Conservation (phyloP, 2,888 invertebrate species). For the Trileptium ribeirensis region DNA sequence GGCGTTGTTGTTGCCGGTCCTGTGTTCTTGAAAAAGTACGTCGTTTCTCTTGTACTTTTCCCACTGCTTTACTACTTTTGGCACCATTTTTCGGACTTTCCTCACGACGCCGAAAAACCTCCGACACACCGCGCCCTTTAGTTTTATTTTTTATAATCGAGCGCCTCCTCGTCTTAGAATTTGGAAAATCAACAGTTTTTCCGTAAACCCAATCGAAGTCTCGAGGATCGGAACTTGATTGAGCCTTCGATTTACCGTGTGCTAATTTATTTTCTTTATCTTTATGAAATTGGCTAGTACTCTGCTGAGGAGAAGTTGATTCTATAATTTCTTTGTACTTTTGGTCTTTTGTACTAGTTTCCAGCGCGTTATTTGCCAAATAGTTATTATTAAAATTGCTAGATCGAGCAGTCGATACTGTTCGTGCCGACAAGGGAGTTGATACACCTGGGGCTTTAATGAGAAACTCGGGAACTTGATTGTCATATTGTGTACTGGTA, state of each 20-base stretch:
- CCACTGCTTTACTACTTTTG: not conserved
- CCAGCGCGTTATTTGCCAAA: not conserved
- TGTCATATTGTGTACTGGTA: not conserved
- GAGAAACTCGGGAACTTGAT: not conserved
- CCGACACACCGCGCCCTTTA: too few species aligned
- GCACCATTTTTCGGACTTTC: too few species aligned
- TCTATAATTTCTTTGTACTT: not conserved
- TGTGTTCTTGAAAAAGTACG: not conserved
- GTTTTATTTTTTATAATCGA: too few species aligned
- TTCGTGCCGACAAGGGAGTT: not conserved
- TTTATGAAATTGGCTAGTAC: not conserved
- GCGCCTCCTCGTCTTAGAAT: not conserved
- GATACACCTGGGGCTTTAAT: not conserved
- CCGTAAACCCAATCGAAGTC: not conserved
- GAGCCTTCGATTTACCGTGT: too few species aligned
- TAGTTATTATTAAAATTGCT: not conserved
- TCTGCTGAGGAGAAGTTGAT: not conserved
- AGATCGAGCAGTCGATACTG: not conserved
- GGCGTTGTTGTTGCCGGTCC: not conserved
- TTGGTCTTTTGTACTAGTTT: too few species aligned
- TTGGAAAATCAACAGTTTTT: not conserved
- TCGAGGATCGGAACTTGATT: too few species aligned
- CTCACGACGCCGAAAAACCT: too few species aligned
- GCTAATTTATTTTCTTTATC: too few species aligned
- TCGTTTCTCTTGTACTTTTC: not conserved